Percentiles rank a stretch among this genome's conserved stretches.
phyloP scores from a whole-genome alignment of 1,140 invertebrate species.

The Drosophila pachea region DNA sequence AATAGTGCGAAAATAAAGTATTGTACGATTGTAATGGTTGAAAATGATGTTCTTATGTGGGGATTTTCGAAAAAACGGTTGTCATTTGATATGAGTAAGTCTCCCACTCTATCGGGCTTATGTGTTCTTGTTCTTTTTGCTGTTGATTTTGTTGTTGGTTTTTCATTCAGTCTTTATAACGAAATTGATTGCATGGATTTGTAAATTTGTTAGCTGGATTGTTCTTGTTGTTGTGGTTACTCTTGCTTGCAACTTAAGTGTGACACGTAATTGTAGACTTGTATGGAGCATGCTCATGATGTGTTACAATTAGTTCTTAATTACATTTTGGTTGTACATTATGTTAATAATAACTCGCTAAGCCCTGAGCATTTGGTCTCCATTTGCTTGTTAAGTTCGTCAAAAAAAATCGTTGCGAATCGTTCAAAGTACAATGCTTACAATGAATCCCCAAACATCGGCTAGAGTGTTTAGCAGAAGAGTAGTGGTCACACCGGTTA shows the following conservation, averaged over 20 bases:
- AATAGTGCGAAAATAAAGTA: slow-evolving; percentile 14
- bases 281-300: slow-evolving; percentile 75
- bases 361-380: slow-evolving; percentile 78
- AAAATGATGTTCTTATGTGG: slow-evolving; percentile 40
- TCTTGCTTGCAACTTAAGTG: slow-evolving; percentile 46
- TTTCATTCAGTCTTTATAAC: slow-evolving; percentile 66
- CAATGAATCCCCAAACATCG: slow-evolving; percentile 54
- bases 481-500: slow-evolving; percentile 1
- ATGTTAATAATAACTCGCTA: slow-evolving; percentile 69
- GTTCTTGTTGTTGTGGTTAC: slow-evolving; percentile 47
- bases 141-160: slow-evolving; percentile 36
- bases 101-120: slow-evolving; percentile 19
- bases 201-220: slow-evolving; percentile 75
- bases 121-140: slow-evolving; percentile 28
- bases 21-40: slow-evolving; percentile 25
- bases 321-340: slow-evolving; percentile 56
- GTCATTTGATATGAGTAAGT: slow-evolving; percentile 46
- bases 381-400: slow-evolving; percentile 76
- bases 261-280: slow-evolving; percentile 42
- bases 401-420: slow-evolving; percentile 57
- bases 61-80: slow-evolving; percentile 43
- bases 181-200: slow-evolving; percentile 73
- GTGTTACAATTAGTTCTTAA: slow-evolving; percentile 71
- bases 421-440: slow-evolving; percentile 30
- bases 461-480: slow-evolving; percentile 19